phyloP scores from a whole-genome alignment of 2,888 invertebrate species.

The Synergus umbraculus region DNA sequence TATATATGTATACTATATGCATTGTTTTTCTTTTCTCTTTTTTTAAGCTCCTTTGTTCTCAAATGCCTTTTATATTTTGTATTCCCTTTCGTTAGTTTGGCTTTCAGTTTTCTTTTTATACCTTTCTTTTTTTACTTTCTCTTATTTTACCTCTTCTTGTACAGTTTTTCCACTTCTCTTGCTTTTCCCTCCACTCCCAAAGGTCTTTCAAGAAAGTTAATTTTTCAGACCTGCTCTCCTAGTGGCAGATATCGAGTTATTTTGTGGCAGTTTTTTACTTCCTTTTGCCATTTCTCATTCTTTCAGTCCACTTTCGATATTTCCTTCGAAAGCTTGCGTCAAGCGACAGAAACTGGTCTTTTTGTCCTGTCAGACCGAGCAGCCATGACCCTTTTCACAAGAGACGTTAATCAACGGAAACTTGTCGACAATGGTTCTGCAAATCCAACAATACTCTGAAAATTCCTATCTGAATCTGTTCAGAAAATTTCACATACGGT shows the following conservation, averaged over 20 bases:
- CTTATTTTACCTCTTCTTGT: background rate
- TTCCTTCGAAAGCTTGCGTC: slow-evolving; percentile 37
- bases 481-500: background rate
- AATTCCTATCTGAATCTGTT: background rate
- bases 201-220: slow-evolving; percentile 10
- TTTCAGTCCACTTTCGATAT: slow-evolving; percentile 35
- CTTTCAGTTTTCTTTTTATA: background rate
- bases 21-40: background rate
- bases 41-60: background rate
- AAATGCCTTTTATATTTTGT: background rate
- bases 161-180: background rate
- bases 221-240: slow-evolving; percentile 14
- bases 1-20: background rate
- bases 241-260: slow-evolving; percentile 29
- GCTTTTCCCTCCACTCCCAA: background rate
- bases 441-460: slow-evolving; percentile 26
- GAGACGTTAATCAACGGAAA: slow-evolving; percentile 41
- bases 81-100: background rate
- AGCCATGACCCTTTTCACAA: slow-evolving; percentile 36
- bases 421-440: slow-evolving; percentile 18
- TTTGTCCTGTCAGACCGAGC: slow-evolving; percentile 10
- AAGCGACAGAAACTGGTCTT: slow-evolving; percentile 35
- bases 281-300: slow-evolving; percentile 24
- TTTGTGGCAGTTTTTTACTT: slow-evolving; percentile 27
- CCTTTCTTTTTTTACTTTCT: background rate